Evolutionary conservation across 2,797 vertebrate genomes (phyloP), one percentile per base, ranked within the genome.

Genomic region (Okamejei kenojei): DNA sequence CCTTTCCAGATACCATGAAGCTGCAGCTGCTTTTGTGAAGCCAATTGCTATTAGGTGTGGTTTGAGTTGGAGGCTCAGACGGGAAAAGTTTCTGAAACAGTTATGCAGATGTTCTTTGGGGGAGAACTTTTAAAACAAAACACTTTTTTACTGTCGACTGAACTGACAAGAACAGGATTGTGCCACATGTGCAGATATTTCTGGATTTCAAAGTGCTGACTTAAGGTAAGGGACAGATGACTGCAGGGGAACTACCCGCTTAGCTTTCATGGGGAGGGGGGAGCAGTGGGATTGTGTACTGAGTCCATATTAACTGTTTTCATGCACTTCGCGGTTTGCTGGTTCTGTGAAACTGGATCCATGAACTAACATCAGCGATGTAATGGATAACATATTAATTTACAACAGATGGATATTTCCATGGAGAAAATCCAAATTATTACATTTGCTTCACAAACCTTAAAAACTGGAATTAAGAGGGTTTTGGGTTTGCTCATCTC

Each of bases 41-140:
- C 68, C 73, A 91, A 91, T n/a, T 74, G 68, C 38, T 90, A 91
- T 73, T 74, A 92, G 68, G 90, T 92, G 90, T 92, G 90, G 90
- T 76, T 32, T 76, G 45, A 76, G 71, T 74, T 29, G 45, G 21
- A 54, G 32, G 38, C 73, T 92, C 45, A 26, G 65, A 92, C 35
- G 68, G 88, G 38, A 76, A 76, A 54, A 92, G 68, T 74, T 29
- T 38, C 38, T 92, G 54, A 92, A 92, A 76, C 45, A 54, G 90
- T 58, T 74, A 76, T 74, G 73, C 90, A 92, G 73, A 92, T 71
- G 90, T 76, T 92, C 35, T 92, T 17, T 13, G 90, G 65, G 23
- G 71, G 54, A 38, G 73, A 10, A 35, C 54, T 58, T 88, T 74
- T 76, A 54, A 92, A 92, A 92, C 45, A 76, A 92, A 76, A 76